Evolutionary conservation across 2,888 invertebrate species (phyloP).

Genomic region (Euplexia lucipara): DNA sequence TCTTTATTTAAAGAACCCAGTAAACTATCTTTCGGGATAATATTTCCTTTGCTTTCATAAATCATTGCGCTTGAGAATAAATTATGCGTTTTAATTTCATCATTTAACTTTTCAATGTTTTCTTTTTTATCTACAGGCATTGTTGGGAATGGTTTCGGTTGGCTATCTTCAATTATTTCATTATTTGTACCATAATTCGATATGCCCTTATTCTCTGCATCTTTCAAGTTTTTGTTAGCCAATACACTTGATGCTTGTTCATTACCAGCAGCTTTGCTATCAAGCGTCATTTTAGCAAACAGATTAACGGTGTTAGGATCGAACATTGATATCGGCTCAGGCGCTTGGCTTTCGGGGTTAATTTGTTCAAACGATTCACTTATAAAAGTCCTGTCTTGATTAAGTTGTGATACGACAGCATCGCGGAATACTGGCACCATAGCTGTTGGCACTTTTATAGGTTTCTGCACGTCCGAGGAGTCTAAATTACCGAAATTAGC

Average conservation of each 20-base stretch:
- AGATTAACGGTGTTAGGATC: constrained; percentile 30
- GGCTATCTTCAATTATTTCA: constrained; percentile 14
- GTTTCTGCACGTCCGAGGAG: constrained; percentile 5
- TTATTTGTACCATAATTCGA: constrained; percentile 15
- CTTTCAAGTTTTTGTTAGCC: constrained; percentile 9
- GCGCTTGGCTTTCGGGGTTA: constrained; percentile 1
- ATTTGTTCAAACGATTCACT: constrained; percentile 24
- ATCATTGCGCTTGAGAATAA: constrained; percentile 32
- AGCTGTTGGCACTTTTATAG: constrained; percentile 1
- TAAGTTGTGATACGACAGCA: neutral
- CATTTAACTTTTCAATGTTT: constrained; percentile 14
- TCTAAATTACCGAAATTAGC: constrained; percentile 39
- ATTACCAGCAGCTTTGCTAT: constrained; percentile 15
- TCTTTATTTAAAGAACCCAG: constrained; percentile 65
- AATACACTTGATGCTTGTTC: constrained; percentile 8
- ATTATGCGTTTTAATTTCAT: constrained; percentile 38
- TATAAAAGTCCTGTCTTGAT: constrained; percentile 13
- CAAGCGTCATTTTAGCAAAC: constrained; percentile 24
- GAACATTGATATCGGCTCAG: constrained; percentile 31
- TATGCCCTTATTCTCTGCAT: constrained; percentile 23
- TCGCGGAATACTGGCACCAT: neutral
- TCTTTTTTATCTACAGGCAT: constrained; percentile 34
- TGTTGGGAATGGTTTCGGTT: constrained; percentile 12
- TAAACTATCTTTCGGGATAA: constrained; percentile 44
- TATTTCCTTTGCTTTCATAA: constrained; percentile 27